Conservation (phyloP, 2,888 invertebrate genomes). For the Colostygia pectinataria region DNA sequence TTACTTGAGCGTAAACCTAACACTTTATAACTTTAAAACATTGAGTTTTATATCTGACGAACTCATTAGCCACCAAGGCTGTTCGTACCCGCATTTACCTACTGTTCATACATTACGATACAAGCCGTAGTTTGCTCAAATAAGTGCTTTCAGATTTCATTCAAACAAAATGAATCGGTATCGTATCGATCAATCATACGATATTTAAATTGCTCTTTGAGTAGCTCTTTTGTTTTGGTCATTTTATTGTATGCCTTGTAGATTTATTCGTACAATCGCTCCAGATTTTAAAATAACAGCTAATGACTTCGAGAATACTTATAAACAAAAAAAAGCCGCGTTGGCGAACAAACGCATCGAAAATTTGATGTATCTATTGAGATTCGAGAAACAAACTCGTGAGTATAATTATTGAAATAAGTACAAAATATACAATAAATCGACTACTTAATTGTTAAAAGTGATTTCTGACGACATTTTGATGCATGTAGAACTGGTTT, state of each 20-base stretch:
- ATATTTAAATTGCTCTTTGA: slow-evolving; percentile 60
- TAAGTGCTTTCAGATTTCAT: slow-evolving; percentile 4
- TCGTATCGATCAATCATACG: slow-evolving; percentile 77
- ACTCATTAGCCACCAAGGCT: not conserved
- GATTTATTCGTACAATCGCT: not conserved
- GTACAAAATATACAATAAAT: no score
- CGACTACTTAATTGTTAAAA: no score
- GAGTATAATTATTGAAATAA: no score
- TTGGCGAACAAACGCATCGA: no score
- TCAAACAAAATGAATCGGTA: slow-evolving; percentile 61
- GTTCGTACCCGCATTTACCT: slow-evolving; percentile 7
- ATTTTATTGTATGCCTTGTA: slow-evolving; percentile 20
- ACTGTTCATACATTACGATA: not conserved
- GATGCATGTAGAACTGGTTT: no score
- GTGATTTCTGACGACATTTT: no score
- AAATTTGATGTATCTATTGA: no score
- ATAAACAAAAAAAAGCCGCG: no score
- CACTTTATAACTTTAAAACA: slow-evolving; percentile 15
- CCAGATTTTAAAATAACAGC: not conserved
- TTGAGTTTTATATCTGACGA: not conserved
- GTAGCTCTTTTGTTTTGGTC: slow-evolving; percentile 44
- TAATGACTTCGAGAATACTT: not conserved
- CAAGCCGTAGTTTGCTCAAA: not conserved
- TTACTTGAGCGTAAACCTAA: slow-evolving; percentile 44
- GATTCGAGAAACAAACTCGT: no score